These are phyloP conservation scores for Eurois occulta DNA, from an alignment of 2,888 invertebrate genomes.

Conservation along the genomic window DNA sequence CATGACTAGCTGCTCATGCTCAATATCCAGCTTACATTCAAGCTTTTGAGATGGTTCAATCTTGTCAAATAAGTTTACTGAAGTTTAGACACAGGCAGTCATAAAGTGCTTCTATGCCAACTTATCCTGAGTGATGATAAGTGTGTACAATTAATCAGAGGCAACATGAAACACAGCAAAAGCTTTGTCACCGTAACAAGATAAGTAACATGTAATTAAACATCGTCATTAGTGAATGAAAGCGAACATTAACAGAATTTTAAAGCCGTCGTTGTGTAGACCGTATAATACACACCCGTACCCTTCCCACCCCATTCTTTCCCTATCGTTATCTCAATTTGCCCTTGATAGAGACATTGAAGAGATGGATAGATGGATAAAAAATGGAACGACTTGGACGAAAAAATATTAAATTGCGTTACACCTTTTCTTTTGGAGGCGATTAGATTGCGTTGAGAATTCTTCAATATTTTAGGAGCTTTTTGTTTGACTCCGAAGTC, in stretches of 20 bases:
- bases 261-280: conserved; percentile 45
- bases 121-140: conserved; percentile 26
- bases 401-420: conserved; percentile 65
- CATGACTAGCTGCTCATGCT: conserved; percentile 17
- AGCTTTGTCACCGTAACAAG: conserved; percentile 46
- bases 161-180: conserved; percentile 47
- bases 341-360: conserved; percentile 82
- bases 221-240: conserved; percentile 46
- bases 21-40: neutral
- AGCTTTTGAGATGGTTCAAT: neutral
- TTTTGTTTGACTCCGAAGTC: conserved; percentile 34
- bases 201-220: conserved; percentile 51
- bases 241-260: conserved; percentile 56
- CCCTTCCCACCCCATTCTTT: conserved; percentile 65
- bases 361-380: conserved; percentile 60
- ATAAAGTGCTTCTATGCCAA: conserved; percentile 8
- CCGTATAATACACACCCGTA: conserved; percentile 48
- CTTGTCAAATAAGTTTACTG: conserved; percentile 28
- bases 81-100: neutral
- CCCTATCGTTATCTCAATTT: conserved; percentile 82
- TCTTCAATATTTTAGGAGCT: conserved; percentile 41
- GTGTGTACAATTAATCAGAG: conserved; percentile 39
- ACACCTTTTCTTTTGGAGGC: conserved; percentile 56
- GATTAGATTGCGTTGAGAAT: conserved; percentile 53
- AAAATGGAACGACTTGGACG: conserved; percentile 55